Conservation (phyloP, 92 coral and sea anemone species). For the Palythoa grandis region DNA sequence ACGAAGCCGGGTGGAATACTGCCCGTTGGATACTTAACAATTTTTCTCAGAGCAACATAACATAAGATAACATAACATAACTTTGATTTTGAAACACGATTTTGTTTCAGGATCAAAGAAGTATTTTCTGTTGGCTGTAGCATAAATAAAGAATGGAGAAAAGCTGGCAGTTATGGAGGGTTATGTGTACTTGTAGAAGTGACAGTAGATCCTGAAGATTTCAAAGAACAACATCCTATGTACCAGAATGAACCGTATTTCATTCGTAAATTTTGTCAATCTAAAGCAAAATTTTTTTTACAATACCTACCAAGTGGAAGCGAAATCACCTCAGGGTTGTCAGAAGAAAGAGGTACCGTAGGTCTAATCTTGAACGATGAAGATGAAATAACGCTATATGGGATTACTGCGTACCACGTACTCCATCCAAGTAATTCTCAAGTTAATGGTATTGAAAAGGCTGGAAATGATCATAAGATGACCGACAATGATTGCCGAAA, state of each 20-base stretch:
- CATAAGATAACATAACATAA: too few relatives aligned
- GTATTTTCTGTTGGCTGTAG: constrained; percentile 16
- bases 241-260: background rate
- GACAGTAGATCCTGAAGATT: constrained; percentile 18
- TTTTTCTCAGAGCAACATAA: too few relatives aligned
- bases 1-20: too few relatives aligned
- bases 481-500: background rate
- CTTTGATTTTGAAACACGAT: too few relatives aligned
- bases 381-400: background rate
- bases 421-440: background rate
- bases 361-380: background rate
- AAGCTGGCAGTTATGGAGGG: constrained; percentile 16
- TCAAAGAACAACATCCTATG: constrained; percentile 2
- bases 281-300: background rate
- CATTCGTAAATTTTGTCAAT: too few relatives aligned
- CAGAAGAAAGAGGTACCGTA: background rate
- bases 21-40: too few relatives aligned
- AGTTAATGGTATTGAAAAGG: background rate
- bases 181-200: constrained; percentile 12
- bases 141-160: constrained; percentile 8
- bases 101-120: constrained; percentile 5
- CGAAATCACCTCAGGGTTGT: background rate
- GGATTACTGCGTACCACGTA: background rate
- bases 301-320: background rate
- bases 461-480: background rate